Evolutionary conservation across 2,797 vertebrate species (phyloP).

Genomic region (Anabas testudineus): DNA sequence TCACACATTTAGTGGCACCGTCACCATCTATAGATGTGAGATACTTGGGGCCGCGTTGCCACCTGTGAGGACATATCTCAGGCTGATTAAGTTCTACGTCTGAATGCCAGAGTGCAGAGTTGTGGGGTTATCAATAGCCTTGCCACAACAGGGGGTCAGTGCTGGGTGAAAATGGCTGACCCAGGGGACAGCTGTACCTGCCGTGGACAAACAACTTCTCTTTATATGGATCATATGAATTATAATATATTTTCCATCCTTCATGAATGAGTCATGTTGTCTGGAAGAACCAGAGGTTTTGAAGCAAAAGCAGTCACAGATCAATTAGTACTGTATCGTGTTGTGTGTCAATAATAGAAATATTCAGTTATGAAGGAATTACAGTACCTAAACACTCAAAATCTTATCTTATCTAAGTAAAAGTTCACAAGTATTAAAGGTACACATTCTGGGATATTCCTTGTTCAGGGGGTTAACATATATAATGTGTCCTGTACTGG

Average conservation of each 20-base stretch:
- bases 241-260: background rate
- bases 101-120: constrained; percentile 54
- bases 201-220: constrained; percentile 37
- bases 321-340: background rate
- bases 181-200: constrained; percentile 67
- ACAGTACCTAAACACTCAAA: background rate
- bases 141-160: constrained; percentile 58
- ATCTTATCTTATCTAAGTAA: too few species aligned
- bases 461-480: background rate
- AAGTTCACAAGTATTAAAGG: background rate
- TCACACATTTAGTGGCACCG: constrained; percentile 6
- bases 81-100: constrained; percentile 50
- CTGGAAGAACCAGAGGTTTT: too few species aligned
- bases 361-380: background rate
- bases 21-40: constrained; percentile 30
- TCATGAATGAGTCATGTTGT: background rate
- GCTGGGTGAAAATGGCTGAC: constrained; percentile 56
- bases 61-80: constrained; percentile 65
- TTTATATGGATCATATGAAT: constrained; percentile 73
- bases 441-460: background rate
- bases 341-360: background rate
- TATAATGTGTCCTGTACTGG: background rate
- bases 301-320: background rate
- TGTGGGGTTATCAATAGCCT: constrained; percentile 75
- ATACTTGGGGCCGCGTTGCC: constrained; percentile 32